phyloP scores from a whole-genome alignment of 2,888 invertebrate genomes.

The Anthoptus insignis region DNA sequence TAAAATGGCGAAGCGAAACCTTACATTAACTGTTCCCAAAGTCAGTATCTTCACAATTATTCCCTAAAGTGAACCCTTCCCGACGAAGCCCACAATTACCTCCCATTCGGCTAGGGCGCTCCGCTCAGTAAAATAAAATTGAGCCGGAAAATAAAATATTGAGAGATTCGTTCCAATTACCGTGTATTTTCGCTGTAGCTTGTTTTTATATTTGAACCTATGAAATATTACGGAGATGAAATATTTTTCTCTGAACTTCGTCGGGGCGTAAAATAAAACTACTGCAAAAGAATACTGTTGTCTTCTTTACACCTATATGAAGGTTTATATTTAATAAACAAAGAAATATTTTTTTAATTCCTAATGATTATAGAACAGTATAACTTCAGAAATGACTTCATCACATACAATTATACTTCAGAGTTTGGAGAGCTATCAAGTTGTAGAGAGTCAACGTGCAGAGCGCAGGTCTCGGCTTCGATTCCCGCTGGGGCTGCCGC shows the following conservation, averaged over 20 bases:
- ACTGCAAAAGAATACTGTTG: too few relatives aligned
- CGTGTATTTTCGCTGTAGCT: slow-evolving; percentile 33
- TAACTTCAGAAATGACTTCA: too few relatives aligned
- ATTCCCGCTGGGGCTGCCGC: too few relatives aligned
- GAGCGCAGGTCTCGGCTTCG: too few relatives aligned
- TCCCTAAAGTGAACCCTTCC: slow-evolving; percentile 83
- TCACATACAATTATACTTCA: too few relatives aligned
- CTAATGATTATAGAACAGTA: too few relatives aligned
- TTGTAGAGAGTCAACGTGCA: too few relatives aligned
- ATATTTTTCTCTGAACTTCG: background rate
- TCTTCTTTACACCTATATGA: too few relatives aligned
- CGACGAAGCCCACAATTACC: slow-evolving; percentile 82
- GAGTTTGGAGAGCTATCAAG: too few relatives aligned
- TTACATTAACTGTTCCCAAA: slow-evolving; percentile 84
- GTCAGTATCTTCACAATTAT: slow-evolving; percentile 83
- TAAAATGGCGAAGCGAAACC: slow-evolving; percentile 73
- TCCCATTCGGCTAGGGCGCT: slow-evolving; percentile 77
- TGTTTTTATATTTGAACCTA: slow-evolving; percentile 15
- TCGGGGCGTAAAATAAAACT: background rate
- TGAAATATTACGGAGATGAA: background rate
- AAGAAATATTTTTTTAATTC: too few relatives aligned
- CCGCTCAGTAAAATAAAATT: slow-evolving; percentile 78
- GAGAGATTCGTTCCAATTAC: slow-evolving; percentile 75
- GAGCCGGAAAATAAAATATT: slow-evolving; percentile 79
- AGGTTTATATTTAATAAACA: too few relatives aligned